phyloP scores from a whole-genome alignment of 1,140 invertebrate species.

The Psilanteris sp. region DNA sequence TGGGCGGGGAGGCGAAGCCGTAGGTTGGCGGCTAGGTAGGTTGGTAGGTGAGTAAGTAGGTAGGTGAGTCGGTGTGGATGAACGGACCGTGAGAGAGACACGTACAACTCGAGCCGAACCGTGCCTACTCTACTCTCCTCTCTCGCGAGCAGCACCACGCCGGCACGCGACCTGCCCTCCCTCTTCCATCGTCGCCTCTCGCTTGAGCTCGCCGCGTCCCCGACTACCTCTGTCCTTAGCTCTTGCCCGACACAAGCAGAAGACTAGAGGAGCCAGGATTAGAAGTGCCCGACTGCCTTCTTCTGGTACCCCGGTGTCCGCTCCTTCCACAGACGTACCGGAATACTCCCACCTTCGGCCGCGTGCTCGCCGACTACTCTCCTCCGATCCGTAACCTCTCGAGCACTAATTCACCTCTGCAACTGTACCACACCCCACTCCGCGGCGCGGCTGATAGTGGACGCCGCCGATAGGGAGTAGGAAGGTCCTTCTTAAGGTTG shows the following conservation, averaged over 20 bases:
- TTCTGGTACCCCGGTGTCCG: conserved; percentile 22
- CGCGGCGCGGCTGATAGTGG: conserved; percentile 18
- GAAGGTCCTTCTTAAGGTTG: conserved; percentile 51
- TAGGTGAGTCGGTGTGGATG: conserved; percentile 69
- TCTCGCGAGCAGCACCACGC: conserved; percentile 74
- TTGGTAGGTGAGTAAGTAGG: conserved; percentile 77
- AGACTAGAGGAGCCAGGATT: conserved; percentile 30
- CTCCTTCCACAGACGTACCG: conserved; percentile 53
- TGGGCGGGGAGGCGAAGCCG: conserved; percentile 72
- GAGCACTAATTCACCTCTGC: conserved; percentile 69
- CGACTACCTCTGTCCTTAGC: conserved; percentile 21
- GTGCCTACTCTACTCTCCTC: conserved; percentile 68
- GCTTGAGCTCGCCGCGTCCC: conserved; percentile 4
- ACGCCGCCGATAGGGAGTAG: conserved; percentile 24
- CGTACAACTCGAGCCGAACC: conserved; percentile 65
- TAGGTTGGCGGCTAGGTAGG: conserved; percentile 72
- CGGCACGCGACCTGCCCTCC: conserved; percentile 78
- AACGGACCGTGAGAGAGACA: conserved; percentile 71
- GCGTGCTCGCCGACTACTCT: conserved; percentile 41
- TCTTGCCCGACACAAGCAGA: conserved; percentile 28
- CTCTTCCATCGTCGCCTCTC: conserved; percentile 51
- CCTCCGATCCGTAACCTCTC: conserved; percentile 61
- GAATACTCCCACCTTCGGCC: conserved; percentile 69
- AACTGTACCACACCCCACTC: conserved; percentile 68
- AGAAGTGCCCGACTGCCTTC: conserved; percentile 30